Conservation (phyloP, 2,797 vertebrate species). For the Trematomus bernacchii region DNA sequence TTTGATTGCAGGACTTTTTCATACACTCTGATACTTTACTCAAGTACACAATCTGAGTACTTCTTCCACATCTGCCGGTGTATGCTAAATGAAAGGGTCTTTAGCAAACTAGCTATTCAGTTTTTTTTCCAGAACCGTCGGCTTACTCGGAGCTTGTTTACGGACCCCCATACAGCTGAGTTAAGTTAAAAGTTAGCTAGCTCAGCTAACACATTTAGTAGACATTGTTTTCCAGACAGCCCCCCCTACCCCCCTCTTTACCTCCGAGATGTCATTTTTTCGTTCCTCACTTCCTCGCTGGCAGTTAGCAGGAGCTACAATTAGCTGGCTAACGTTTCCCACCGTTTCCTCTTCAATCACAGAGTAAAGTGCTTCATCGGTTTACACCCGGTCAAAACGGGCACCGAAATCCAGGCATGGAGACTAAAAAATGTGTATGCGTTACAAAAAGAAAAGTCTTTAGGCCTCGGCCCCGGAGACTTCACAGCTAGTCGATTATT, state of each 20-base stretch:
- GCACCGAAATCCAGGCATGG: constrained; percentile 66
- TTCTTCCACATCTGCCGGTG: constrained; percentile 49
- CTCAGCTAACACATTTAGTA: constrained; percentile 44
- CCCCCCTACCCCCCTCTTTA: constrained; percentile 57
- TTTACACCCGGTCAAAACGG: constrained; percentile 70
- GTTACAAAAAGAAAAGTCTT: constrained; percentile 57
- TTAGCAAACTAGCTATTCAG: constrained; percentile 28
- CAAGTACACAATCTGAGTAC: no score
- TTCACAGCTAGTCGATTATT: constrained; percentile 78
- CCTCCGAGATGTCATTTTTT: constrained; percentile 89
- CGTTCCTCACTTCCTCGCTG: constrained; percentile 79
- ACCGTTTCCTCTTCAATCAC: constrained; percentile 61
- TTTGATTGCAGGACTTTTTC: no score
- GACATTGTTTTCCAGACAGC: constrained; percentile 62
- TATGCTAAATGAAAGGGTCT: constrained; percentile 34
- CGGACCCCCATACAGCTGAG: constrained; percentile 30
- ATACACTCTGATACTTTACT: no score
- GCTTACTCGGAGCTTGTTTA: constrained; percentile 2
- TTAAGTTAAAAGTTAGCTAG: constrained; percentile 32
- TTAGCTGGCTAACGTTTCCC: constrained; percentile 69
- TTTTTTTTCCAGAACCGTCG: constrained; percentile 38
- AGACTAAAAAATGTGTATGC: constrained; percentile 9
- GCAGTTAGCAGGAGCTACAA: constrained; percentile 74
- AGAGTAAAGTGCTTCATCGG: constrained; percentile 76
- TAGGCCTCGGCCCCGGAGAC: constrained; percentile 84